phyloP scores from a whole-genome alignment of 1,140 invertebrate species.

The Acromyrmex charruanus region DNA sequence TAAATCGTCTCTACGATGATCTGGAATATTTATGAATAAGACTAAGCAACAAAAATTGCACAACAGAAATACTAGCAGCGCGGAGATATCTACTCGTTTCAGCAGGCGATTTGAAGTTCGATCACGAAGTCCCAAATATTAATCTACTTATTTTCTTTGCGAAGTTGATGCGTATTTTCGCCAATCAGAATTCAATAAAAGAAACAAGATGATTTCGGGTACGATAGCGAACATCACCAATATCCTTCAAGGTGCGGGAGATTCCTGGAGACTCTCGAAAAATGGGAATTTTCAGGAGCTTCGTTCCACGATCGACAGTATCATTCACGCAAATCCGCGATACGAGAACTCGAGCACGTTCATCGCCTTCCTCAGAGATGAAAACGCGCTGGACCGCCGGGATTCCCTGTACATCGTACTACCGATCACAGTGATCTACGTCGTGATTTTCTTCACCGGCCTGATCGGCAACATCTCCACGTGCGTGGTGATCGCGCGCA shows the following conservation, averaged over 20 bases:
- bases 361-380: conserved; percentile 59
- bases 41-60: not conserved
- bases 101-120: not conserved
- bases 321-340: not conserved
- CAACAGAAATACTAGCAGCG: not conserved
- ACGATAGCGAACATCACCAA: not conserved
- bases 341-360: conserved; percentile 72
- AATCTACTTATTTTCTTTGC: not conserved
- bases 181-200: not conserved
- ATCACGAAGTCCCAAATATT: not conserved
- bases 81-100: not conserved
- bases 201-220: not conserved
- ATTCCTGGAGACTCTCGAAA: not conserved
- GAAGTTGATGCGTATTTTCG: not conserved
- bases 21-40: not conserved
- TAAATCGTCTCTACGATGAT: not conserved
- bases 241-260: not conserved
- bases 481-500: conserved; percentile 95
- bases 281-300: too few species aligned
- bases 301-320: not conserved
- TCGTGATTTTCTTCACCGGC: conserved; percentile 94
- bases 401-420: conserved; percentile 91
- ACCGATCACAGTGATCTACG: conserved; percentile 93
- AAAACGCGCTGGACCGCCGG: conserved; percentile 83
- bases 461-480: conserved; percentile 97